Evolutionary conservation across 2,797 vertebrate species (phyloP).

Genomic region (Petrocephalus schoutedeni): DNA sequence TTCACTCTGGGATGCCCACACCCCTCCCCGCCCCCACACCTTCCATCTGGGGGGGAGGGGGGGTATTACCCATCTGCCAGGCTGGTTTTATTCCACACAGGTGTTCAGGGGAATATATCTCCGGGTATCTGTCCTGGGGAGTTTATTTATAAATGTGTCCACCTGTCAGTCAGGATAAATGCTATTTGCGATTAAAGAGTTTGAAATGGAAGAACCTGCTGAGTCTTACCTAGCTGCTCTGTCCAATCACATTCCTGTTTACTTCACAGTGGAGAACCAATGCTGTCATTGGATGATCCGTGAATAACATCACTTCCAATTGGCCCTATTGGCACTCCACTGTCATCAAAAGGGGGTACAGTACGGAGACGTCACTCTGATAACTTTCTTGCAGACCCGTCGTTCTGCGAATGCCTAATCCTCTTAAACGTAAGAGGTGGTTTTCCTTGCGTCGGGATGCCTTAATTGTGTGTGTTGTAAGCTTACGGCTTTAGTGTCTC

Average conservation of each 20-base stretch:
- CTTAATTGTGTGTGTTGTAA: slow-evolving; percentile 26
- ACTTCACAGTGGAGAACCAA: slow-evolving; percentile 23
- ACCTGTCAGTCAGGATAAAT: slow-evolving; percentile 32
- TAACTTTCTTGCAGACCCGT: background rate
- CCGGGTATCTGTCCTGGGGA: background rate
- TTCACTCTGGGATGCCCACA: background rate
- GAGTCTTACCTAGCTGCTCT: slow-evolving; percentile 16
- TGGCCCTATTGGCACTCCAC: slow-evolving; percentile 3
- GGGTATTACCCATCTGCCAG: background rate
- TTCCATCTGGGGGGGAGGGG: background rate
- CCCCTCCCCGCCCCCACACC: background rate
- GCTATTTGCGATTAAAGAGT: slow-evolving; percentile 30
- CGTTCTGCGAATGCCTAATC: background rate
- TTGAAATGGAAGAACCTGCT: slow-evolving; percentile 23
- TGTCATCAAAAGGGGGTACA: background rate
- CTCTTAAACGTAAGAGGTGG: background rate
- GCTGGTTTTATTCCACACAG: background rate
- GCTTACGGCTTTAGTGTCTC: slow-evolving; percentile 13
- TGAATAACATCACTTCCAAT: slow-evolving; percentile 7
- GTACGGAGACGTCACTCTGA: background rate
- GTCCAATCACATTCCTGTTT: slow-evolving; percentile 21
- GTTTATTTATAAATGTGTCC: slow-evolving; percentile 15
- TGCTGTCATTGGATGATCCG: slow-evolving; percentile 17
- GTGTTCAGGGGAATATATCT: background rate
- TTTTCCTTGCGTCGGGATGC: slow-evolving; percentile 9